These are phyloP conservation scores for Nephila pilipes DNA, from an alignment of 1,140 invertebrate species.

Conservation along the genomic window DNA sequence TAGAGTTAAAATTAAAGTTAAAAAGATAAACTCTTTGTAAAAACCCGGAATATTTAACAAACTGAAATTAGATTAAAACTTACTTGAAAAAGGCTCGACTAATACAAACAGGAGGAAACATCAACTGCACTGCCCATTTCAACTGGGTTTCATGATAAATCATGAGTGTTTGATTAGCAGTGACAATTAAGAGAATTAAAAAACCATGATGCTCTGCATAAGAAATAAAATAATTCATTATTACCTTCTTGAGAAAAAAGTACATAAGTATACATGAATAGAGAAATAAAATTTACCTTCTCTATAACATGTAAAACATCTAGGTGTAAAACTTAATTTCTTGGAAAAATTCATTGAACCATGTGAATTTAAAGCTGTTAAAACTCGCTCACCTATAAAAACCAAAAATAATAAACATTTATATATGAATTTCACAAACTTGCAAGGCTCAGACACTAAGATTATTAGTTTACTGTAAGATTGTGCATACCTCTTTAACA, in stretches of 20 bases:
- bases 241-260: background rate
- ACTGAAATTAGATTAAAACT: constrained; percentile 75
- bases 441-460: too few species aligned
- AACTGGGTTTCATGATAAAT: constrained; percentile 90
- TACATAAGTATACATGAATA: background rate
- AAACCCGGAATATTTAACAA: too few species aligned
- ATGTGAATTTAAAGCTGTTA: constrained; percentile 77
- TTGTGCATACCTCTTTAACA: too few species aligned
- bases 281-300: constrained; percentile 83
- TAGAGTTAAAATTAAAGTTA: too few species aligned
- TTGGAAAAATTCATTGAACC: constrained; percentile 87
- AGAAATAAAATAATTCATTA: background rate
- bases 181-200: constrained; percentile 79
- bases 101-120: constrained; percentile 87
- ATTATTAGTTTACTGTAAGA: too few species aligned
- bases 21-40: too few species aligned
- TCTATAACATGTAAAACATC: constrained; percentile 88
- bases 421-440: too few species aligned
- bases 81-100: constrained; percentile 83
- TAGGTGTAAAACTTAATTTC: constrained; percentile 89
- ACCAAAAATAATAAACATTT: background rate
- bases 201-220: constrained; percentile 65
- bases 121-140: constrained; percentile 92
- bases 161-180: constrained; percentile 83
- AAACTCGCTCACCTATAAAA: constrained; percentile 75